Conservation (phyloP, 2,888 invertebrate genomes). For the Yponomeuta evonymella region DNA sequence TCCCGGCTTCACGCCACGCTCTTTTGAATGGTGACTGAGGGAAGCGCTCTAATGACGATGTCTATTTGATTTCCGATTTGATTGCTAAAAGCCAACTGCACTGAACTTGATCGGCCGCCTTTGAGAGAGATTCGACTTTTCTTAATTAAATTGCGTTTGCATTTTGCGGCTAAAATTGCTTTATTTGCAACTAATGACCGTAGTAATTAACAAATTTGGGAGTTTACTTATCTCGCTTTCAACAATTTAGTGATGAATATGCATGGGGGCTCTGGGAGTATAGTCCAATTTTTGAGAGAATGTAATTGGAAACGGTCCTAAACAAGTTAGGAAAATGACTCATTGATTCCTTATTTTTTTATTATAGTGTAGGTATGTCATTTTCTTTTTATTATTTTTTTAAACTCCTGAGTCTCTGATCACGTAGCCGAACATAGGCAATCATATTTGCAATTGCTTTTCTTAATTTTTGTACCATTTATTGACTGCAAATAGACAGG, state of each 20-base stretch:
- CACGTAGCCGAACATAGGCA: no score
- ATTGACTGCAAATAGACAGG: no score
- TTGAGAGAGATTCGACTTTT: not conserved
- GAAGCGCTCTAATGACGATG: slow-evolving; percentile 23
- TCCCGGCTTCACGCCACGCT: slow-evolving; percentile 46
- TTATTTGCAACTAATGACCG: slow-evolving; percentile 2
- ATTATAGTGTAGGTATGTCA: no score
- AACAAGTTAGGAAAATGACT: no score
- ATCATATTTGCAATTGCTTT: no score
- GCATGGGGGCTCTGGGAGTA: not conserved
- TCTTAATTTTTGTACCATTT: no score
- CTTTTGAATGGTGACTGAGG: slow-evolving; percentile 34
- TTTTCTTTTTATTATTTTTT: no score
- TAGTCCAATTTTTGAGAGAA: not conserved
- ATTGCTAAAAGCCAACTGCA: not conserved
- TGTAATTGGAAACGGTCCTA: no score
- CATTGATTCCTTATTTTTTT: no score
- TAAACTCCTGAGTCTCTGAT: no score
- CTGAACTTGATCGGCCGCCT: not conserved
- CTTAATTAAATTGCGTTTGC: not conserved
- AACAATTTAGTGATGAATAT: slow-evolving; percentile 4
- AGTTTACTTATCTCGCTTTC: slow-evolving; percentile 3
- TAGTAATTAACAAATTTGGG: slow-evolving; percentile 6
- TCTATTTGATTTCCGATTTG: slow-evolving; percentile 13
- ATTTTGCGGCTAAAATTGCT: slow-evolving; percentile 2